Percentiles rank a stretch among this genome's conserved stretches.
phyloP scores from a whole-genome alignment of 2,113 vertebrate species.

The Ctenodactylus gundi region DNA sequence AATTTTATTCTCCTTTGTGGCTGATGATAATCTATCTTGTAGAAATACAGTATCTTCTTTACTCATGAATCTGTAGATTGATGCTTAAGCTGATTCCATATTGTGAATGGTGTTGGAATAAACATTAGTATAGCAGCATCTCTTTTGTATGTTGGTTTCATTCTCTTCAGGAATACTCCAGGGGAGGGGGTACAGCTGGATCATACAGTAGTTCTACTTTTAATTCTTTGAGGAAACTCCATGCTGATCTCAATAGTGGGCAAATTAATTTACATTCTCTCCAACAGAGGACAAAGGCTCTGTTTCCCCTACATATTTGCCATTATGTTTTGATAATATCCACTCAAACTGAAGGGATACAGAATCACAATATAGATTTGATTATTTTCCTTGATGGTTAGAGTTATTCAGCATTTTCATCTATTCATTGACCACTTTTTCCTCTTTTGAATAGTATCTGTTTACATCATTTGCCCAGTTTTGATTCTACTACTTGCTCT shows the following conservation, averaged over 20 bases:
- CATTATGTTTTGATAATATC: not conserved
- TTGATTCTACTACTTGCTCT: not conserved
- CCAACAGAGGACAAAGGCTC: not conserved
- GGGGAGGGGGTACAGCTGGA: not conserved
- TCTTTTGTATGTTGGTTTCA: not conserved
- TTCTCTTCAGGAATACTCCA: not conserved
- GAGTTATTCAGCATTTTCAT: not conserved
- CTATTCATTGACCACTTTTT: not conserved
- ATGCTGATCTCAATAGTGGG: not conserved
- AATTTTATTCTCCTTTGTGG: not conserved
- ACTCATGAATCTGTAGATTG: not conserved
- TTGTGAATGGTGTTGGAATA: not conserved
- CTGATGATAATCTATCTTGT: not conserved
- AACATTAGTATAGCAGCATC: not conserved
- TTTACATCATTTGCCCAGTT: not conserved
- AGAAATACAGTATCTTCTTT: not conserved
- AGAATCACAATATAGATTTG: not conserved
- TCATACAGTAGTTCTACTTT: not conserved
- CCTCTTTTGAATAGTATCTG: not conserved
- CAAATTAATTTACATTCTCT: not conserved
- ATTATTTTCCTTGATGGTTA: not conserved
- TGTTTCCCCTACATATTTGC: not conserved
- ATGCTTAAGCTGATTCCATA: not conserved
- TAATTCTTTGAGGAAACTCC: not conserved
- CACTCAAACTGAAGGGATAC: not conserved